Base-by-base conservation (phyloP, 2,888 invertebrate species). In the Pocota personata region DNA sequence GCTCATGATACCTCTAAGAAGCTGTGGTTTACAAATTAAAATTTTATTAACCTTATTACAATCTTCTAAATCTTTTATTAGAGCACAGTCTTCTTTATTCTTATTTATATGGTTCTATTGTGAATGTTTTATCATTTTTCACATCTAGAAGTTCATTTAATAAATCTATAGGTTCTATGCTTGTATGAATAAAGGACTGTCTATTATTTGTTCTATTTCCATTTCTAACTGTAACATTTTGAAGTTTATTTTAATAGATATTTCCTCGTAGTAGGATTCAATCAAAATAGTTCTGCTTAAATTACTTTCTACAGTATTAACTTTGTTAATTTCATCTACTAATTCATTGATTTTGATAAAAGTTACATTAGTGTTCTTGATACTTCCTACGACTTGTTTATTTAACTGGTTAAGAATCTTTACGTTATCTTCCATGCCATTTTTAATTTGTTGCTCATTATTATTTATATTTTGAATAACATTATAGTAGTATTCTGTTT, bases 41-140 rank as follows among this genome's bases (percentile, higher is more conserved):
- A 35, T 48, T 48, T 50, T 35, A 1, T 40, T 14, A 27, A 60
- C n/a, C 4, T 21, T 14, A 30, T 37, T 60, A 50, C 50, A 50
- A 50, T 60, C 12, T 24, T 48, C 19, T 10, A 58, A 50, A 21
- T 48, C 24, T 27, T 58, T 27, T 21, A 48, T 58, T 48, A 72
- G 35, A 21, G 21, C 37, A 27, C 6, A 52, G 19, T 67, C 52
- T 67, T 67, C 37, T 52, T 50, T 52, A 35, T 24, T 46, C 58
- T 72, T 72, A 48, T 58, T 58, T 35, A 72, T 35, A 72, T 40
- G 52, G 52, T 67, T 40, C 40, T 37, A 67, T 27, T 3, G 37
- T 16, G 8, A 66, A 24, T 14, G 19, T 40, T 14, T 35, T 21
- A 37, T 35, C 21, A 21, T 66, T 12, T 50, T 37, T 32, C 35